These are phyloP conservation scores for Melieria crassipennis DNA, from an alignment of 2,888 invertebrate species.

Conservation along the genomic window DNA sequence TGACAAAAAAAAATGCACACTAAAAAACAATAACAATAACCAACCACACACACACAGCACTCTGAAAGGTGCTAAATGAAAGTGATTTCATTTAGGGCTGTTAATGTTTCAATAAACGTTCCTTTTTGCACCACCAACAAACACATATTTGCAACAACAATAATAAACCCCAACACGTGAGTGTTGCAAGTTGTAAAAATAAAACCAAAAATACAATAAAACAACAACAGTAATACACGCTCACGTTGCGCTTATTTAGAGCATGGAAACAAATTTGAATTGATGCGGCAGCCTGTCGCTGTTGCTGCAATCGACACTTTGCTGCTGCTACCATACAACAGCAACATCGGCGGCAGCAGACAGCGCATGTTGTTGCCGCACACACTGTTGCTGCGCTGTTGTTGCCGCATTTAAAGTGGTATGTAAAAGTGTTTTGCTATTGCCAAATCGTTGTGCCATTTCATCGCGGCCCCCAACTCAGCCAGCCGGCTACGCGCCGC, in stretches of 20 bases:
- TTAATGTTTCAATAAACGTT: constrained; percentile 63
- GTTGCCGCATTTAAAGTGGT: constrained; percentile 23
- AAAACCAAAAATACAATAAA: constrained; percentile 5
- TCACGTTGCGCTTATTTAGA: background rate
- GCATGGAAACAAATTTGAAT: constrained; percentile 15
- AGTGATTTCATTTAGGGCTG: constrained; percentile 53
- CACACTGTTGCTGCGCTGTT: constrained; percentile 17
- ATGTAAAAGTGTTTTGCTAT: constrained; percentile 1
- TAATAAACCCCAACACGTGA: constrained; percentile 7
- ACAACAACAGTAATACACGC: constrained; percentile 19
- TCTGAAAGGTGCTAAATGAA: constrained; percentile 52
- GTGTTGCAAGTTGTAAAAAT: background rate
- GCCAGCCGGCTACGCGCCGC: too few relatives aligned
- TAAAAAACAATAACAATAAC: constrained; percentile 13
- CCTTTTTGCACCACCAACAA: constrained; percentile 42
- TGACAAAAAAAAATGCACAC: too few relatives aligned
- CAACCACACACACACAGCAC: constrained; percentile 36
- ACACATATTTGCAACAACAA: constrained; percentile 32
- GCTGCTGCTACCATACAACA: constrained; percentile 14
- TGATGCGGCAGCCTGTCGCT: constrained; percentile 4
- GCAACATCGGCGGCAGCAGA: constrained; percentile 20
- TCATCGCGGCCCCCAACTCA: too few relatives aligned
- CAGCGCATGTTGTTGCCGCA: constrained; percentile 10
- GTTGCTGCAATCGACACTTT: constrained; percentile 18
- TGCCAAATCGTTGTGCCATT: background rate